Percentiles rank a stretch among this genome's conserved stretches.
Conservation (phyloP, 2,888 invertebrate genomes). For the Chymomyza procnemis region DNA sequence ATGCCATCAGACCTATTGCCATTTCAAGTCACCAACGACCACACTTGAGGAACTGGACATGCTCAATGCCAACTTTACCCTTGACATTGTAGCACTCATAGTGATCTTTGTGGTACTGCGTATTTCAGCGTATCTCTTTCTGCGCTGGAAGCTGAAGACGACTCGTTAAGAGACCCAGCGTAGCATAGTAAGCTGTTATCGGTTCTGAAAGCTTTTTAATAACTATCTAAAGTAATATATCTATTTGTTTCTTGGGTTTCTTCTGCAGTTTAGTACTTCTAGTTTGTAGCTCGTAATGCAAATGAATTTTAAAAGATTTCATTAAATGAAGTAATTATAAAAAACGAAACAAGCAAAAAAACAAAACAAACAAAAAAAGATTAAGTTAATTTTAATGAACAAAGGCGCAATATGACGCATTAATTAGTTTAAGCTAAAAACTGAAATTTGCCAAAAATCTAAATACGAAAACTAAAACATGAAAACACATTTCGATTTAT, state of each 20-base stretch:
- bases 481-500: neutral
- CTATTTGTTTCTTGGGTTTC: conserved; percentile 36
- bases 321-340: neutral
- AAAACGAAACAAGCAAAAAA: neutral
- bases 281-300: neutral
- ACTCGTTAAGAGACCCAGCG: conserved; percentile 82
- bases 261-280: neutral
- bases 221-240: conserved; percentile 33
- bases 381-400: neutral
- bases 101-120: conserved; percentile 89
- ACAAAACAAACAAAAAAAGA: neutral
- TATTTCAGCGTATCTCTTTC: conserved; percentile 89
- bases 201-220: conserved; percentile 61
- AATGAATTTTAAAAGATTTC: neutral
- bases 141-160: conserved; percentile 91
- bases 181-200: conserved; percentile 30
- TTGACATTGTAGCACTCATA: conserved; percentile 89
- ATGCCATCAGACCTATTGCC: conserved; percentile 90
- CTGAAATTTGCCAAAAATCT: neutral
- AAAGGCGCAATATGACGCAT: neutral
- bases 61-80: conserved; percentile 86
- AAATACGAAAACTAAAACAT: neutral
- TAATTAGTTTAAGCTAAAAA: neutral
- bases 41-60: conserved; percentile 93
- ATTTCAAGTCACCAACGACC: conserved; percentile 89